Conservation (phyloP, 2,113 vertebrate genomes). For the Pterocles orientalis region DNA sequence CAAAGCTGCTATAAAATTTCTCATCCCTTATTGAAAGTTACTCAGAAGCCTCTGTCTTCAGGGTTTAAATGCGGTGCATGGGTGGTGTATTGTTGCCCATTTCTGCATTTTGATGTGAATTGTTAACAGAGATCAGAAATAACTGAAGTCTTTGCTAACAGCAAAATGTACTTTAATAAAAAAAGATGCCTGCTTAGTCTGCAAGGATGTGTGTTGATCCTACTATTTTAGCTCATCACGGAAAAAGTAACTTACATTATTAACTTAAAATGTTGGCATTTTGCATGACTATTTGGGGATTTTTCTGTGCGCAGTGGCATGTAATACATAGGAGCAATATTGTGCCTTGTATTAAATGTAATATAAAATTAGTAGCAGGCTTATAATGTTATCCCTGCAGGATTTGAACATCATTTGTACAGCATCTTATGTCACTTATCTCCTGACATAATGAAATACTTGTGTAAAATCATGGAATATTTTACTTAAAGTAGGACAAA, state of each 20-base stretch:
- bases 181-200: neutral
- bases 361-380: neutral
- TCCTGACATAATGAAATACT: neutral
- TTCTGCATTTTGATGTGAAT: neutral
- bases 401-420: neutral
- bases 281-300: neutral
- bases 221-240: neutral
- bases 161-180: neutral
- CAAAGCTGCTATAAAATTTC: neutral
- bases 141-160: neutral
- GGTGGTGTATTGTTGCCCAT: neutral
- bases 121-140: neutral
- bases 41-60: neutral
- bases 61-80: neutral
- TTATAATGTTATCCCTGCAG: neutral
- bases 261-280: neutral
- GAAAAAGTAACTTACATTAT: neutral
- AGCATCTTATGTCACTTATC: neutral
- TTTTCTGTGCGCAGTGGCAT: neutral
- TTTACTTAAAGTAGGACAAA: neutral
- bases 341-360: neutral
- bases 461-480: neutral
- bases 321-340: neutral
- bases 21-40: neutral
- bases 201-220: fast-evolving